Percentiles rank a stretch among this genome's conserved stretches.
phyloP scores from a whole-genome alignment of 2,113 vertebrate genomes.

The Rhizomys pruinosus region DNA sequence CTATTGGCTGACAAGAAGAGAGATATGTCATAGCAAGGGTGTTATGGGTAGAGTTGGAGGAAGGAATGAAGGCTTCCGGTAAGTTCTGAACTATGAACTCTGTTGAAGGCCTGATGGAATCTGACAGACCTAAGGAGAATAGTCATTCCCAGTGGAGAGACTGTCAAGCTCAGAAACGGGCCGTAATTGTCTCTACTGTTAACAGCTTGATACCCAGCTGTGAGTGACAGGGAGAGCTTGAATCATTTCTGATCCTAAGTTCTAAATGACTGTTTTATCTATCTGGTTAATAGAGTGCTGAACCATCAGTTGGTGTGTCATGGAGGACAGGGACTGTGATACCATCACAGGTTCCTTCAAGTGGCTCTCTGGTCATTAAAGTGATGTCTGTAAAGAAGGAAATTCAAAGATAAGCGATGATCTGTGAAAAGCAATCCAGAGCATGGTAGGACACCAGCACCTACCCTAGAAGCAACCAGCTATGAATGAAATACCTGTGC shows the following conservation, averaged over 20 bases:
- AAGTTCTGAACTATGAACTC: neutral
- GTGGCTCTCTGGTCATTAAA: neutral
- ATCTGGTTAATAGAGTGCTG: neutral
- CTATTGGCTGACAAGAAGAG: neutral
- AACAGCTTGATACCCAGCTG: neutral
- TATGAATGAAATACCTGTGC: neutral
- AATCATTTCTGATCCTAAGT: conserved; percentile 31
- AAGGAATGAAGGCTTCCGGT: neutral
- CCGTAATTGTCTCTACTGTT: neutral
- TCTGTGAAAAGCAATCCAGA: conserved; percentile 10
- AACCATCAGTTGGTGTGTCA: neutral
- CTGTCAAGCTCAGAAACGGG: neutral
- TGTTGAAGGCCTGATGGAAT: neutral
- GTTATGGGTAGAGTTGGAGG: neutral
- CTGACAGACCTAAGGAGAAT: neutral
- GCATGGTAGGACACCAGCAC: conserved; percentile 39
- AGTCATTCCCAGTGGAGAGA: neutral
- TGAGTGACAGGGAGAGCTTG: neutral
- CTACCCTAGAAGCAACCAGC: conserved; percentile 46
- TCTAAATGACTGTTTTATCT: neutral
- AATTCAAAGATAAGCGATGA: conserved; percentile 59
- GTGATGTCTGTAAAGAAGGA: neutral
- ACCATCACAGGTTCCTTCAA: neutral
- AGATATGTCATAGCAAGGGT: neutral
- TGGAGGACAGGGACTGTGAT: neutral